Conservation (phyloP, 2,888 invertebrate genomes). For the Uloborus plumipes region DNA sequence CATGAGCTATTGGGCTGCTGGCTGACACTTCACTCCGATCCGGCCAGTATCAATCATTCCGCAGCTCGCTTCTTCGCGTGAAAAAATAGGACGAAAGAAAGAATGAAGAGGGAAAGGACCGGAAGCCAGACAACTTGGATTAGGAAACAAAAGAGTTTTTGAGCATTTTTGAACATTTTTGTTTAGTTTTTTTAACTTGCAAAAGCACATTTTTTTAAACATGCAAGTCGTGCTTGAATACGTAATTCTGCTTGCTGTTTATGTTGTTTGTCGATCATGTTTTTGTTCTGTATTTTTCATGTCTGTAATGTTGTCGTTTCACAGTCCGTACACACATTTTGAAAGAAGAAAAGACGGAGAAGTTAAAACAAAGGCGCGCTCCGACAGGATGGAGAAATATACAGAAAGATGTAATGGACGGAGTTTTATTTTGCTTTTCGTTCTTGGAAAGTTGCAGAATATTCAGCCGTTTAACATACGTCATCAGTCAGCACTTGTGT, state of each 20-base stretch:
- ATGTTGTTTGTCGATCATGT: slow-evolving; percentile 23
- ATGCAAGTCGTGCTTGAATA: slow-evolving; percentile 44
- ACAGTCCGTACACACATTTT: slow-evolving; percentile 24
- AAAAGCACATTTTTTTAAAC: slow-evolving; percentile 17
- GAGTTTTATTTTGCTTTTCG: background rate
- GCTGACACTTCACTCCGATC: slow-evolving; percentile 63
- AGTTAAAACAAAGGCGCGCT: slow-evolving; percentile 6
- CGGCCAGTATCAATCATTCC: slow-evolving; percentile 61
- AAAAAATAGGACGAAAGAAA: slow-evolving; percentile 57
- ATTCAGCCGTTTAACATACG: no score
- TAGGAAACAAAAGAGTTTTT: slow-evolving; percentile 63
- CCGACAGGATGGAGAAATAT: slow-evolving; percentile 2
- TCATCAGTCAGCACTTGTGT: no score
- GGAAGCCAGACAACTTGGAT: slow-evolving; percentile 63
- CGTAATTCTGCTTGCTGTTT: slow-evolving; percentile 14
- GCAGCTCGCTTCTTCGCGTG: slow-evolving; percentile 44
- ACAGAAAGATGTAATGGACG: background rate
- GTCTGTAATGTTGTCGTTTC: slow-evolving; percentile 42
- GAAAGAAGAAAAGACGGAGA: slow-evolving; percentile 13
- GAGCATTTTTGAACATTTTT: slow-evolving; percentile 54
- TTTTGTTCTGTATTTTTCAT: slow-evolving; percentile 33
- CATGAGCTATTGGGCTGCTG: slow-evolving; percentile 62
- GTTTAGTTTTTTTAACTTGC: slow-evolving; percentile 45
- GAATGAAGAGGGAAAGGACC: slow-evolving; percentile 50
- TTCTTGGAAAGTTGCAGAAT: no score